These are phyloP conservation scores for Salvelinus namaycush DNA, from an alignment of 2,113 vertebrate species.

Conservation along the genomic window DNA sequence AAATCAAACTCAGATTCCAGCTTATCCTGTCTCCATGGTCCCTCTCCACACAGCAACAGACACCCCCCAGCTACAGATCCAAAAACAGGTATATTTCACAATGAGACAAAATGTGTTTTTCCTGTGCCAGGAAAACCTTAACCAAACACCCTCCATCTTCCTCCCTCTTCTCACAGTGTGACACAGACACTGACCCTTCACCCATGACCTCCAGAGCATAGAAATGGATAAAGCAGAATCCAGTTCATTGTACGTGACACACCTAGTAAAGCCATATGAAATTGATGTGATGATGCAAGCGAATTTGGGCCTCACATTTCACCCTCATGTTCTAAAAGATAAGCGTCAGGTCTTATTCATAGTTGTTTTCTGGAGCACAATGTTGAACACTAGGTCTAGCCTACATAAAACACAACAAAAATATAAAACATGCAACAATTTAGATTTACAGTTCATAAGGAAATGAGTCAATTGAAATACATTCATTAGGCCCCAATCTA, in stretches of 20 bases:
- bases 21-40: conserved; percentile 3
- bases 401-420: too few relatives aligned
- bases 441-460: too few relatives aligned
- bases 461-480: too few relatives aligned
- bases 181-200: background rate
- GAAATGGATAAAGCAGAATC: background rate
- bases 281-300: background rate
- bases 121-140: conserved; percentile 14
- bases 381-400: background rate
- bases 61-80: background rate
- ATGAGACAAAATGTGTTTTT: conserved; percentile 1
- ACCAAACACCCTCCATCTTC: background rate
- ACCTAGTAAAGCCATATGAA: background rate
- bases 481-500: too few relatives aligned
- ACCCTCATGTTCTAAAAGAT: background rate
- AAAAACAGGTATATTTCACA: conserved; percentile 5
- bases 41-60: background rate
- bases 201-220: background rate
- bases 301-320: background rate
- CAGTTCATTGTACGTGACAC: background rate
- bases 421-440: too few relatives aligned
- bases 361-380: background rate
- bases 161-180: background rate
- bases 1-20: background rate
- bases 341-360: background rate